phyloP scores from a whole-genome alignment of 1,140 invertebrate species.

The Pseudomyrmex pallidus region DNA sequence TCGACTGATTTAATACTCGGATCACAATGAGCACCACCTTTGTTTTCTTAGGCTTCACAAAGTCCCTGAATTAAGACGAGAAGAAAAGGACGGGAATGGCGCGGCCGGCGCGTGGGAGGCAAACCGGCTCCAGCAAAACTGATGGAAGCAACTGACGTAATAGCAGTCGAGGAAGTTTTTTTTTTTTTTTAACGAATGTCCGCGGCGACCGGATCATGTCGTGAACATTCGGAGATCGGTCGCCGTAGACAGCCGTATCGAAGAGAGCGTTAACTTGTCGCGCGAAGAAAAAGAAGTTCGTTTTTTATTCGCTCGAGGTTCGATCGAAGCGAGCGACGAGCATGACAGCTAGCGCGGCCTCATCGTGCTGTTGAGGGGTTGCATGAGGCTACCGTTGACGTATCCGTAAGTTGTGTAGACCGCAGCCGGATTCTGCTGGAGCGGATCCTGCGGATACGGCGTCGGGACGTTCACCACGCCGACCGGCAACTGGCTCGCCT shows the following conservation, averaged over 20 bases:
- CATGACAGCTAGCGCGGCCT: constrained; percentile 83
- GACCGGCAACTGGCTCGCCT: constrained; percentile 89
- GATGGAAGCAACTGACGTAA: constrained; percentile 17
- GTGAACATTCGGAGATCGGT: too few species aligned
- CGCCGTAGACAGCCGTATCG: constrained; percentile 30
- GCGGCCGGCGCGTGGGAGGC: background rate
- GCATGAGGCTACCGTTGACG: constrained; percentile 89
- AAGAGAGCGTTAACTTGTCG: constrained; percentile 65
- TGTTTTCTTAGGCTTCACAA: too few species aligned
- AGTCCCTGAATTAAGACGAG: background rate
- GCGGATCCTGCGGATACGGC: constrained; percentile 86
- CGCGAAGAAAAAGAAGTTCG: constrained; percentile 6
- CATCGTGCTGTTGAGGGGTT: constrained; percentile 90
- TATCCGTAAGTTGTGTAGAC: constrained; percentile 91
- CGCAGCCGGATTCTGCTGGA: constrained; percentile 90
- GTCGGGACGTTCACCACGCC: constrained; percentile 89
- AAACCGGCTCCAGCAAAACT: too few species aligned
- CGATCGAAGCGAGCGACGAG: background rate
- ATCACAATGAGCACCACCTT: too few species aligned
- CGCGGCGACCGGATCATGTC: background rate
- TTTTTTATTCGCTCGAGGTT: constrained; percentile 19
- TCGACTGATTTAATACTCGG: too few species aligned
- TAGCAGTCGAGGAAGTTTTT: constrained; percentile 21
- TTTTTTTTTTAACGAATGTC: too few species aligned
- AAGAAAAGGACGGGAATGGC: background rate